phyloP scores from a whole-genome alignment of 2,113 vertebrate genomes.

The Macaca mulatta region DNA sequence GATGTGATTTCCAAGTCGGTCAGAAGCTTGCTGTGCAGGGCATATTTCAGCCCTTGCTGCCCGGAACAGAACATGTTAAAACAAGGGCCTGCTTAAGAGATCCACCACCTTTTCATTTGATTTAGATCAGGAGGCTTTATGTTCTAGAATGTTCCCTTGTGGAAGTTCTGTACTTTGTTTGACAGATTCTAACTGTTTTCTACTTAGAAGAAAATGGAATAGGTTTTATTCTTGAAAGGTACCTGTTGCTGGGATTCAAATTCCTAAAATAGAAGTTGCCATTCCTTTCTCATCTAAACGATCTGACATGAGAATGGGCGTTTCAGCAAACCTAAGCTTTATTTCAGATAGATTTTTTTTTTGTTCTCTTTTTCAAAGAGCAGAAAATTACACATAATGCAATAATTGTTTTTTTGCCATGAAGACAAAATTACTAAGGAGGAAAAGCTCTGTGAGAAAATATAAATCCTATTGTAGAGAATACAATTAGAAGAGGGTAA shows the following conservation, averaged over 20 bases:
- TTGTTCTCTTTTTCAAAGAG: neutral
- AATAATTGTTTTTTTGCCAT: neutral
- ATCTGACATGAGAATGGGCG: slow-evolving; percentile 14
- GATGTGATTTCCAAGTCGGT: neutral
- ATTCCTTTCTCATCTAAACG: slow-evolving; percentile 50
- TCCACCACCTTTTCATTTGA: slow-evolving; percentile 53
- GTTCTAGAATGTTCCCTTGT: slow-evolving; percentile 49
- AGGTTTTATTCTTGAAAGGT: slow-evolving; percentile 60
- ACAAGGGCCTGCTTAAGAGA: neutral
- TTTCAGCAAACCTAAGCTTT: slow-evolving; percentile 37
- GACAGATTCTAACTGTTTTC: slow-evolving; percentile 65
- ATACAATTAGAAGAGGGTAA: neutral
- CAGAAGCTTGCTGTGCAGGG: neutral
- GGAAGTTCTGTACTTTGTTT: slow-evolving; percentile 58
- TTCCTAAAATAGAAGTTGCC: slow-evolving; percentile 69
- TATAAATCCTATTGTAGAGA: neutral
- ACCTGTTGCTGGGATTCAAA: slow-evolving; percentile 64
- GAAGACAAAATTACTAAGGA: slow-evolving; percentile 12
- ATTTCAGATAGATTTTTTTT: neutral
- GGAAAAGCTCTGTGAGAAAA: slow-evolving; percentile 5
- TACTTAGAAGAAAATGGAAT: slow-evolving; percentile 67
- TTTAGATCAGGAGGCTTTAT: slow-evolving; percentile 53
- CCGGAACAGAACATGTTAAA: neutral
- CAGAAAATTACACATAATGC: slow-evolving; percentile 30
- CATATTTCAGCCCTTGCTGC: neutral